Conservation (phyloP, 2,113 vertebrate genomes). For the Cyrtonyx montezumae region DNA sequence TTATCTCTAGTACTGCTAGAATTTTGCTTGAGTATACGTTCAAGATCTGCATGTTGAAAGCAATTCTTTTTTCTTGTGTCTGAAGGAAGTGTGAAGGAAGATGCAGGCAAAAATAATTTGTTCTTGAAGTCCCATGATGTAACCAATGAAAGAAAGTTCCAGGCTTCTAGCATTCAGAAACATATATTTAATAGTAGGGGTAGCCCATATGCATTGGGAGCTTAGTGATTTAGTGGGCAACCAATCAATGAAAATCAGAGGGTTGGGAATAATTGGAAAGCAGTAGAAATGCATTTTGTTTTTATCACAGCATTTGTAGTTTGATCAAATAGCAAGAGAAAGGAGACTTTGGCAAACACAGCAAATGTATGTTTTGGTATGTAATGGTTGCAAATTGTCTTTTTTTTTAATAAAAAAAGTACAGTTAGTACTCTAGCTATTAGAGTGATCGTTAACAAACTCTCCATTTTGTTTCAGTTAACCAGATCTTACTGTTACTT, state of each 20-base stretch:
- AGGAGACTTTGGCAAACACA: not conserved
- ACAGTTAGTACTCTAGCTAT: not conserved
- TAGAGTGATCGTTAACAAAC: not conserved
- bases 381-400: not conserved
- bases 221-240: not conserved
- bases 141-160: not conserved
- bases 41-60: not conserved
- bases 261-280: not conserved
- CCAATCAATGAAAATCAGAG: not conserved
- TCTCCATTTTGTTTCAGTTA: conserved; percentile 79
- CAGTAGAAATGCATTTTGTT: not conserved
- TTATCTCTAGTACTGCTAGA: not conserved
- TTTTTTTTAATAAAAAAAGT: not conserved
- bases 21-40: not conserved
- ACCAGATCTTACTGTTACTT: conserved; percentile 86
- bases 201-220: not conserved
- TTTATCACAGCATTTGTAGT: not conserved
- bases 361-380: not conserved
- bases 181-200: not conserved
- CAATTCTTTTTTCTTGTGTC: not conserved
- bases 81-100: not conserved
- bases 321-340: not conserved
- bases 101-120: not conserved
- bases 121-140: not conserved
- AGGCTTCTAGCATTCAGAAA: not conserved